Conservation (phyloP, 2,113 vertebrate species). For the Nothoprocta perdicaria region DNA sequence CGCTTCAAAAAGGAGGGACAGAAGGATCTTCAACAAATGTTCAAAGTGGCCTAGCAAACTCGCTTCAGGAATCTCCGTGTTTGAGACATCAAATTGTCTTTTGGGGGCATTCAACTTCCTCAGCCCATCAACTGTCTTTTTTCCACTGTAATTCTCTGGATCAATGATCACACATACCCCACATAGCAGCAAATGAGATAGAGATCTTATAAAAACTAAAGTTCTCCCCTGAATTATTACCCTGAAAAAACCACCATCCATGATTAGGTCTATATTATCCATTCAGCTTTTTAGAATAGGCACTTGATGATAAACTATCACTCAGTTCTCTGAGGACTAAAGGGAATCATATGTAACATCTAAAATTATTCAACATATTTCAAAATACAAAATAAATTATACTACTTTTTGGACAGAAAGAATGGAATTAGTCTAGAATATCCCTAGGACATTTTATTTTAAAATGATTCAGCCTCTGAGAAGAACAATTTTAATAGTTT, state of each 20-base stretch:
- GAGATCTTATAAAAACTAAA: neutral
- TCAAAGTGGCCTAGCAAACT: neutral
- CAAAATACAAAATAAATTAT: neutral
- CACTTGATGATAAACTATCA: neutral
- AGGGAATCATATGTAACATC: neutral
- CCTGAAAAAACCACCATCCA: neutral
- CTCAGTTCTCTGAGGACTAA: neutral
- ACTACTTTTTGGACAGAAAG: neutral
- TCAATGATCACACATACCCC: neutral
- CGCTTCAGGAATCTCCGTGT: neutral
- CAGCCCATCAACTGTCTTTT: neutral
- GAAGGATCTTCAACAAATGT: neutral
- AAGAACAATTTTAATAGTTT: neutral
- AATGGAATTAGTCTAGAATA: neutral
- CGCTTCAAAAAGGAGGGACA: neutral
- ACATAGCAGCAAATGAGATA: neutral
- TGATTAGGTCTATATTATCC: neutral
- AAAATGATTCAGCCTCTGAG: neutral
- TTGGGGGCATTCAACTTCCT: neutral
- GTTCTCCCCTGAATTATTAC: neutral
- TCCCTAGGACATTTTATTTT: neutral
- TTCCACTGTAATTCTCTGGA: neutral
- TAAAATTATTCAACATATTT: neutral
- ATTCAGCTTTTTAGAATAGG: neutral
- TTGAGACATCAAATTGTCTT: neutral